phyloP scores from a whole-genome alignment of 2,113 vertebrate genomes.

The Gnathochromis pfefferi region DNA sequence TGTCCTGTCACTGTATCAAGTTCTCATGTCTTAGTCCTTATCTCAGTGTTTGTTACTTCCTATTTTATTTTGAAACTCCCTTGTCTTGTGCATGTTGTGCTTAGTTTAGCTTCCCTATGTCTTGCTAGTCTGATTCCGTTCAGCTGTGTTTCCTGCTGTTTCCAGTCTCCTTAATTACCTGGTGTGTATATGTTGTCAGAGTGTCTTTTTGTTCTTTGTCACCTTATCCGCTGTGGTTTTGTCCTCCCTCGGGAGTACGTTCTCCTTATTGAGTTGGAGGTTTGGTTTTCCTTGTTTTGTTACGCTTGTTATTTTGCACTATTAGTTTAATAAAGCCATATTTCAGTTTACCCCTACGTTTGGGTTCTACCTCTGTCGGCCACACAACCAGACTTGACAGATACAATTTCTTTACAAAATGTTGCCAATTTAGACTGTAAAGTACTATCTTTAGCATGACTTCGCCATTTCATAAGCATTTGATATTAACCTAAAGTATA shows the following conservation, averaged over 20 bases:
- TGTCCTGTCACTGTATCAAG: not conserved
- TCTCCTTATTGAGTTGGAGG: not conserved
- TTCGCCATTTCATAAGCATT: not conserved
- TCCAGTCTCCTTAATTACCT: not conserved
- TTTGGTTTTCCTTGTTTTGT: not conserved
- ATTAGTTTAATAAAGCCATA: not conserved
- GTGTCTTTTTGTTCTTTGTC: not conserved
- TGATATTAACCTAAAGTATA: not conserved
- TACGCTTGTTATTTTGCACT: not conserved
- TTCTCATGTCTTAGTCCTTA: not conserved
- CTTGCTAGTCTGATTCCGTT: not conserved
- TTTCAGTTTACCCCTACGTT: not conserved
- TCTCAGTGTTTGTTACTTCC: not conserved
- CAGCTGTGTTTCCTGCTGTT: not conserved
- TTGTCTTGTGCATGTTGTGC: accelerated
- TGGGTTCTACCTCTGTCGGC: not conserved
- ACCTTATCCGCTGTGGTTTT: not conserved
- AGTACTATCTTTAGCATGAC: not conserved
- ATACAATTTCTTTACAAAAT: not conserved
- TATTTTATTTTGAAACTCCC: not conserved
- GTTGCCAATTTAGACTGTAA: not conserved
- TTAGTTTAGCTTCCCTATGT: not conserved
- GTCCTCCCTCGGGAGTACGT: not conserved
- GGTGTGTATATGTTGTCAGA: not conserved
- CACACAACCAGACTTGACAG: not conserved